Conservation (phyloP, 2,113 vertebrate genomes). For the Phaethornis superciliosus region DNA sequence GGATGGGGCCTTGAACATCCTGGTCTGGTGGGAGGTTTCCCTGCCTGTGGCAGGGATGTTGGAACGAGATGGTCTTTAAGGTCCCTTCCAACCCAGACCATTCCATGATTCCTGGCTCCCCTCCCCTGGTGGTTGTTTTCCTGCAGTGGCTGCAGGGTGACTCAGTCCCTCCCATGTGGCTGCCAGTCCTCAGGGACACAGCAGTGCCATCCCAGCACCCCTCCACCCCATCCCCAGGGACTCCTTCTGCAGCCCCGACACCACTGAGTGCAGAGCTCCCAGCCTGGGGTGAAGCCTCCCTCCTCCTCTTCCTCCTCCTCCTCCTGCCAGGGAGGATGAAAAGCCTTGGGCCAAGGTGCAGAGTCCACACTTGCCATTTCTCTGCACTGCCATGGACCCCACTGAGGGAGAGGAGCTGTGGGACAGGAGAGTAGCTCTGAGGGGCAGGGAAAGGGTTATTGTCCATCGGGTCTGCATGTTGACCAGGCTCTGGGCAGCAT, state of each 20-base stretch:
- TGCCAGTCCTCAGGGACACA: neutral
- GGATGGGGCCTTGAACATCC: too few species aligned
- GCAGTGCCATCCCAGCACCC: neutral
- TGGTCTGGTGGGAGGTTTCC: too few species aligned
- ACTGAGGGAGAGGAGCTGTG: fast-evolving
- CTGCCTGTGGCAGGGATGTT: too few species aligned
- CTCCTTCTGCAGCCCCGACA: neutral
- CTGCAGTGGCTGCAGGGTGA: neutral
- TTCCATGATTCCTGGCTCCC: neutral
- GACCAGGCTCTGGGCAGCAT: neutral
- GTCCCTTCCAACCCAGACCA: too few species aligned
- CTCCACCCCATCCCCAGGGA: neutral
- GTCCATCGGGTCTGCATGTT: fast-evolving
- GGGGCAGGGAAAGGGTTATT: neutral
- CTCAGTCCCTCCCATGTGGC: neutral
- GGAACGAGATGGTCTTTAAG: too few species aligned
- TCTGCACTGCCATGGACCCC: fast-evolving
- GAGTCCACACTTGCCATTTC: neutral
- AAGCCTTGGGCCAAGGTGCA: neutral
- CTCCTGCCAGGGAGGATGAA: fast-evolving
- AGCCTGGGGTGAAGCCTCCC: fast-evolving
- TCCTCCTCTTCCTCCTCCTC: too few species aligned
- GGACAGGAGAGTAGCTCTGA: neutral
- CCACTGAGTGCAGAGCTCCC: fast-evolving
- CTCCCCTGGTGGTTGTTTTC: neutral